Evolutionary conservation across 2,888 invertebrate species (phyloP).

Genomic region (Galerucella nymphaeae): DNA sequence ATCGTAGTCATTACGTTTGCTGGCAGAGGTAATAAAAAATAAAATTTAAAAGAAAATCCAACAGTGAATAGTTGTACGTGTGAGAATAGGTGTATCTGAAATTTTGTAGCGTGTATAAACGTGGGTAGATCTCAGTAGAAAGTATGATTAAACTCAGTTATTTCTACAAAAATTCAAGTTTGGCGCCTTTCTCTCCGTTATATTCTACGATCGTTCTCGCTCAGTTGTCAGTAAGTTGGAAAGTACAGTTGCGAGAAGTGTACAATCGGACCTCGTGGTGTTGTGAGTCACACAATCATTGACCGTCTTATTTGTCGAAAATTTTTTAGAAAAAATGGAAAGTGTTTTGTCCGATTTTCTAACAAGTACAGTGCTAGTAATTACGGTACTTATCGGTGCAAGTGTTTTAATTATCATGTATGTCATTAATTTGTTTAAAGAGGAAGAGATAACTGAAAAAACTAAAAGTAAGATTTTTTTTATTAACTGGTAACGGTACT

Average conservation of each 20-base stretch:
- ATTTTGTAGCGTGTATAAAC: background rate
- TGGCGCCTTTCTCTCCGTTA: conserved; percentile 40
- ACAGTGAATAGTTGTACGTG: conserved; percentile 18
- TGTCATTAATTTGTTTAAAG: conserved; percentile 55
- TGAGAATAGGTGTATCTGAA: conserved; percentile 23
- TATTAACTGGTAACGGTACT: background rate
- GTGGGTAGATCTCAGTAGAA: conserved; percentile 21
- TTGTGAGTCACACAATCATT: conserved; percentile 19
- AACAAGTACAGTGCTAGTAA: conserved; percentile 53
- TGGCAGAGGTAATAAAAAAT: conserved; percentile 10
- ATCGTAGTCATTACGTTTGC: background rate
- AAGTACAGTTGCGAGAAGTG: conserved; percentile 35
- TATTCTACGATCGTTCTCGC: conserved; percentile 26
- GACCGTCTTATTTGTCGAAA: conserved; percentile 12
- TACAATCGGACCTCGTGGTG: conserved; percentile 37
- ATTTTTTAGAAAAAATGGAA: conserved; percentile 51
- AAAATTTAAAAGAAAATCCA: conserved; percentile 18
- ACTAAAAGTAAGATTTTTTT: conserved; percentile 54
- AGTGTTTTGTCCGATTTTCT: conserved; percentile 57
- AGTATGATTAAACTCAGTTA: conserved; percentile 27
- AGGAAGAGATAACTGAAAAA: conserved; percentile 48
- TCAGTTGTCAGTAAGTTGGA: conserved; percentile 32
- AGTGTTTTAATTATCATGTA: conserved; percentile 57
- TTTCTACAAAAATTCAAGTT: conserved; percentile 44
- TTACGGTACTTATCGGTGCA: conserved; percentile 56